Evolutionary conservation across 2,888 invertebrate species (phyloP), one percentile per base, ranked within the genome.

Genomic region (Watsonalla cultraria): DNA sequence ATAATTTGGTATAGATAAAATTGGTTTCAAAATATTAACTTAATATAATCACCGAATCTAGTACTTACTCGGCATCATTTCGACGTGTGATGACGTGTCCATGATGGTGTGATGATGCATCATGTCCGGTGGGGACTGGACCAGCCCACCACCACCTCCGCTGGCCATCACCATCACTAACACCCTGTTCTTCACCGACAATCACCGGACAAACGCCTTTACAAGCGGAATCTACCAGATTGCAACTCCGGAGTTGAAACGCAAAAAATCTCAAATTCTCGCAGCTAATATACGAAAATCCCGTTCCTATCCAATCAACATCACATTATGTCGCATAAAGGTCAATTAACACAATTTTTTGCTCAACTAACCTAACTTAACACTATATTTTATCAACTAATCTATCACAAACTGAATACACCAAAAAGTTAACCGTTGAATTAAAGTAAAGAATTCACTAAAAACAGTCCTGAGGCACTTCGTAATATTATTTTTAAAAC

Each of bases 71-170:
- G 90, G 90, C 90, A 90, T 90, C 81, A 90, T 90, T 70, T 90
- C 90, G 39, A 90, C 90, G 63, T 90, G 90, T 46, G 90, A 87
- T 14, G 90, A 90, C 13, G 90, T 89, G 66, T 90, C 90, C 90
- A 90, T 90, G 66, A 90, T 88, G 69, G 80, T 86, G 74, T 90
- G 90, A 59, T 90, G 90, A 76, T 89, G 90, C 77, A 90, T 76
- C 90, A 90, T 89, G 59, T 90, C 90, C 54, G 90, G 90, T 86
- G 90, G 90, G 87, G 90, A 90, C 88, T 90, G 90, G 63, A 90
- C 88, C 80, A 90, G 90, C 71, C 89, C 90, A 67, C 90, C 90
- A 84, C 88, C 89, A 48, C 86, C 86, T 8, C 87, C 85, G 70
- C 86, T 89, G 72, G 90, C 90, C 90, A 90, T 90, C 81, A 90